Evolutionary conservation across 1,140 invertebrate genomes (phyloP).

Genomic region (Formica exsecta): DNA sequence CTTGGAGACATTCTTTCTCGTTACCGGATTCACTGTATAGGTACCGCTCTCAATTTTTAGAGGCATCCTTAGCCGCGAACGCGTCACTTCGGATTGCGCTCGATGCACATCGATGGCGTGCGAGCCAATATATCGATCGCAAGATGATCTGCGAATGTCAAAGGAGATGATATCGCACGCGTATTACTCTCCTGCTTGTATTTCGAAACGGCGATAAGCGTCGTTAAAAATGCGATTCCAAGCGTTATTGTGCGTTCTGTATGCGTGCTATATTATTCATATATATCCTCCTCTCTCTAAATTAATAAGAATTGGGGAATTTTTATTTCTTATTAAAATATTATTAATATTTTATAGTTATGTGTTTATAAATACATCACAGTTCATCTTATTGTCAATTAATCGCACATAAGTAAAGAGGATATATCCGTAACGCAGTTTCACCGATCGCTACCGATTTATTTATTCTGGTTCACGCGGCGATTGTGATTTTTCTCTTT

Average conservation of each 20-base stretch:
- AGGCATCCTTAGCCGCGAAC: slow-evolving; percentile 78
- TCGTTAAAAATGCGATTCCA: background rate
- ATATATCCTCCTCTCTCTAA: background rate
- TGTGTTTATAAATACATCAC: background rate
- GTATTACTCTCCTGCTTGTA: slow-evolving; percentile 27
- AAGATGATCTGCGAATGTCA: slow-evolving; percentile 41
- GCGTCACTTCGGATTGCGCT: slow-evolving; percentile 31
- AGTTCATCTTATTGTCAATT: background rate
- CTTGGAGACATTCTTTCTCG: slow-evolving; percentile 82
- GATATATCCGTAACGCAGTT: background rate
- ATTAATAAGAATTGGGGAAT: background rate
- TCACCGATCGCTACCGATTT: slow-evolving; percentile 7
- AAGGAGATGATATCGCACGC: slow-evolving; percentile 47
- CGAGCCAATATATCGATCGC: slow-evolving; percentile 49
- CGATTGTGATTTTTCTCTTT: slow-evolving; percentile 29
- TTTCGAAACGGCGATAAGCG: slow-evolving; percentile 8
- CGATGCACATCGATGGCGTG: slow-evolving; percentile 31
- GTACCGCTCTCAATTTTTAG: slow-evolving; percentile 85
- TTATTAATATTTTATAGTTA: slow-evolving; percentile 1
- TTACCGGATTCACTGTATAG: slow-evolving; percentile 83
- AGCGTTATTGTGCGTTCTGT: background rate
- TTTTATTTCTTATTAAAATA: slow-evolving; percentile 16
- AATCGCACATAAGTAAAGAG: background rate
- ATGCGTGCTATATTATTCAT: background rate
- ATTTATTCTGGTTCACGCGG: background rate